Evolutionary conservation across 2,888 invertebrate genomes (phyloP).

Genomic region (Chalcosyrphus nemorum): DNA sequence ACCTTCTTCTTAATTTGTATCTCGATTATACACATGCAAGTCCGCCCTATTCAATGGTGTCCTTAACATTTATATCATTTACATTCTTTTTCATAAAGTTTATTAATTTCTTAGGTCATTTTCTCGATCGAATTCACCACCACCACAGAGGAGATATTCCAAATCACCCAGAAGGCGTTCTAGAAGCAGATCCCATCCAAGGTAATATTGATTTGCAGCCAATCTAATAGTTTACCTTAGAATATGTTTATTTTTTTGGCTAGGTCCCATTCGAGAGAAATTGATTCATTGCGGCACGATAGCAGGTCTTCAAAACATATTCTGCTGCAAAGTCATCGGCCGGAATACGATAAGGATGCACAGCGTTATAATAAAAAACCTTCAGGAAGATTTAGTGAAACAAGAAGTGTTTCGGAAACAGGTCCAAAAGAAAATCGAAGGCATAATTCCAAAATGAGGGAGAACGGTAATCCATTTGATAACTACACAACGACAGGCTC

Average conservation of each 20-base stretch:
- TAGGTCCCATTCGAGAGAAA: conserved; percentile 63
- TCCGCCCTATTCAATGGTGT: too few species aligned
- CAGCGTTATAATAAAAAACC: conserved; percentile 46
- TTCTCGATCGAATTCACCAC: conserved; percentile 76
- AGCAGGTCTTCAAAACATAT: conserved; percentile 30
- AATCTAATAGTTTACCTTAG: neutral
- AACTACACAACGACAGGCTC: conserved; percentile 29
- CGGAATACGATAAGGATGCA: conserved; percentile 66
- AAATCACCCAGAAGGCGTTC: conserved; percentile 76
- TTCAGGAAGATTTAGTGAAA: conserved; percentile 47
- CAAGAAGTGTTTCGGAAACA: conserved; percentile 40
- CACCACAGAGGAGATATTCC: conserved; percentile 75
- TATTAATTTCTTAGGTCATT: conserved; percentile 74
- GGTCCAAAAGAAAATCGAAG: conserved; percentile 59
- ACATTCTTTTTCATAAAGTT: neutral
- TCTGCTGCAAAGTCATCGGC: conserved; percentile 79
- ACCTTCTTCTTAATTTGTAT: too few species aligned
- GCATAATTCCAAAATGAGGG: conserved; percentile 57
- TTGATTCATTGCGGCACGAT: conserved; percentile 43
- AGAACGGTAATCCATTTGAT: conserved; percentile 54
- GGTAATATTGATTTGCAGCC: too few species aligned
- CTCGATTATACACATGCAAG: too few species aligned
- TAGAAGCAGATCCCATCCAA: conserved; percentile 76
- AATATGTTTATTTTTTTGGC: too few species aligned
- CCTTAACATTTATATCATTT: too few species aligned